These are phyloP conservation scores for Ailuropoda melanoleuca DNA, from an alignment of 2,113 vertebrate genomes.

Conservation along the genomic window DNA sequence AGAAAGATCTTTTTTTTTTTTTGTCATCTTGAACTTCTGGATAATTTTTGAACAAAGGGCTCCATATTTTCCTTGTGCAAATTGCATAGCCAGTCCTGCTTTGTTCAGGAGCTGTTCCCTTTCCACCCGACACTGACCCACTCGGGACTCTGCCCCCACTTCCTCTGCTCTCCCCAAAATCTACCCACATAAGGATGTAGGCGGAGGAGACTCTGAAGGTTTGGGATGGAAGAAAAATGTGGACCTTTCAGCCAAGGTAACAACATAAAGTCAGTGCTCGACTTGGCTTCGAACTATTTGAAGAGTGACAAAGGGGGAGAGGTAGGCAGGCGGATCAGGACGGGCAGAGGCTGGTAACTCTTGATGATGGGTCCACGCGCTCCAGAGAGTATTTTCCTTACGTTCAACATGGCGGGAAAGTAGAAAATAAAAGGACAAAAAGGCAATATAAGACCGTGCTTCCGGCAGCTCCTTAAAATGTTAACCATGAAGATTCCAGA, in stretches of 20 bases:
- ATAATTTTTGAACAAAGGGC: background rate
- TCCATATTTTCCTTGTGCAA: background rate
- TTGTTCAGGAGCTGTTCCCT: background rate
- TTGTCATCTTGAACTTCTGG: background rate
- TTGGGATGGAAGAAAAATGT: background rate
- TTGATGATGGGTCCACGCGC: accelerated
- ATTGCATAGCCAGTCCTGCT: background rate
- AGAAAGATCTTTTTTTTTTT: background rate
- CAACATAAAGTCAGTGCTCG: background rate
- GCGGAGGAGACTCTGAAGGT: background rate
- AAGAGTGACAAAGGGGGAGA: background rate
- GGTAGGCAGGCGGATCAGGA: background rate
- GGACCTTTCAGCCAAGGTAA: background rate
- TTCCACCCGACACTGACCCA: background rate
- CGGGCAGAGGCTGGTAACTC: background rate
- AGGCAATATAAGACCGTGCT: background rate
- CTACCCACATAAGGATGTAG: background rate
- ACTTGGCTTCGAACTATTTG: background rate
- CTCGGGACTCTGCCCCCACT: background rate
- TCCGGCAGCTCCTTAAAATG: background rate
- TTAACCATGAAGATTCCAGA: background rate
- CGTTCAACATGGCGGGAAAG: background rate
- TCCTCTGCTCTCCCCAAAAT: background rate
- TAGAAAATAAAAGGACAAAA: background rate
- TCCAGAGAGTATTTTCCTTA: background rate